Evolutionary conservation across 2,113 vertebrate genomes (phyloP), one percentile per base, ranked within the genome.

Genomic region (Scophthalmus maximus): DNA sequence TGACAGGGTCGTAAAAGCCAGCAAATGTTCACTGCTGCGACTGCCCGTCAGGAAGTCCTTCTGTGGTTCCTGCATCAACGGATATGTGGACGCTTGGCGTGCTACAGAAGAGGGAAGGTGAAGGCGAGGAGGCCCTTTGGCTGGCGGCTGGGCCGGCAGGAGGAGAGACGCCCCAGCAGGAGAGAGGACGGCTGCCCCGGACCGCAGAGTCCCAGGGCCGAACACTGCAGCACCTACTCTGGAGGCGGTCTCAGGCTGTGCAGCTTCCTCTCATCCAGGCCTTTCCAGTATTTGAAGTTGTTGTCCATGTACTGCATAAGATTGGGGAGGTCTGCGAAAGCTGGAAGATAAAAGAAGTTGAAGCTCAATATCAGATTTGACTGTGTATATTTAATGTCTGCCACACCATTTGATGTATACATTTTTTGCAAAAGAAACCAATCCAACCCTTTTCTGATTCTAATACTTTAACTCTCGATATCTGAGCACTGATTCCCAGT

Each of bases 271-370:
- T 97, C 96, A 5, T 98, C 97, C 73, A 99, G 89, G 76, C 93
- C 90, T 92, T 98, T 98, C 98, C 98, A 99, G 93, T 99, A 98
- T 76, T 98, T 98, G 86, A 98, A 98, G 92, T 99, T 99, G 79
- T 95, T 96, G 91, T 97, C 96, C 83, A 99, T 93, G 85, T 99
- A 94, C 91, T 96, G 96, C 96, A 98, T 97, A 73, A 99, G 87
- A 87, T 98, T 97, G 3, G 97, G 97, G 74, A 99, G 94, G 90
- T 98, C 95, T 26, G 96, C 95, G 83, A 99, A 99, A 72, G 94
- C 98, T 99, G 63, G 22, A 75, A 10, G 10, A 79, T 5, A 73
- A 51, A 36, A 5, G 2, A 68, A 25, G n/a, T 46, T 18, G 1
- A 38, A 26, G 22, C 10, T 38, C 2, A 15, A 47, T 14, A 44